Evolutionary conservation across 2,797 vertebrate genomes (phyloP).

Genomic region (Lithobates pipiens): DNA sequence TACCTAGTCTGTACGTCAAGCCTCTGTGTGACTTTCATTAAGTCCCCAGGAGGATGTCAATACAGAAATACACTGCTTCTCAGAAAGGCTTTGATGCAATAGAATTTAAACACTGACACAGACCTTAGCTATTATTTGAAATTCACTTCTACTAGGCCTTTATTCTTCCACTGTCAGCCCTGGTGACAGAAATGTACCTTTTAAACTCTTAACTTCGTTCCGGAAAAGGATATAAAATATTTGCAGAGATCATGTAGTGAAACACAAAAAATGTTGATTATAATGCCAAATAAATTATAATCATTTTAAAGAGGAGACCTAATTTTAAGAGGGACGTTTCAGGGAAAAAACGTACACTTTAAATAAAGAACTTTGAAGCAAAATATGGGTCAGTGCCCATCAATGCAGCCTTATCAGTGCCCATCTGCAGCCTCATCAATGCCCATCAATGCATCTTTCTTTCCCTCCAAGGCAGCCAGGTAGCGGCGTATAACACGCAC

Average conservation of each 20-base stretch:
- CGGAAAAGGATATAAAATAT: neutral
- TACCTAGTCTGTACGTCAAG: neutral
- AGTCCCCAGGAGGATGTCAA: slow-evolving; percentile 8
- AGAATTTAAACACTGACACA: slow-evolving; percentile 10
- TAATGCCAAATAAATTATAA: neutral
- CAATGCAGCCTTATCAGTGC: no score
- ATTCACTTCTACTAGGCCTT: neutral
- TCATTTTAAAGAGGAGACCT: no score
- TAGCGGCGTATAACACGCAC: no score
- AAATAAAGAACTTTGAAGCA: no score
- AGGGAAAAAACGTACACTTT: no score
- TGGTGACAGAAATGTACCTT: neutral
- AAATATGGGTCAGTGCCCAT: no score
- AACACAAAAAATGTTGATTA: neutral
- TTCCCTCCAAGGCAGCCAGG: no score
- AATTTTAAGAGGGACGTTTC: no score
- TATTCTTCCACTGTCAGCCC: neutral
- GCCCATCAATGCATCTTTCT: no score
- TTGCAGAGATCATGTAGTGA: neutral
- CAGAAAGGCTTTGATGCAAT: neutral
- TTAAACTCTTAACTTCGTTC: neutral
- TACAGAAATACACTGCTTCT: neutral
- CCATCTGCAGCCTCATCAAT: no score
- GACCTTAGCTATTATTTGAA: slow-evolving; percentile 5
- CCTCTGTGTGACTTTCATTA: neutral